Conservation (phyloP, 2,797 vertebrate species). For the Cetoscarus ocellatus region DNA sequence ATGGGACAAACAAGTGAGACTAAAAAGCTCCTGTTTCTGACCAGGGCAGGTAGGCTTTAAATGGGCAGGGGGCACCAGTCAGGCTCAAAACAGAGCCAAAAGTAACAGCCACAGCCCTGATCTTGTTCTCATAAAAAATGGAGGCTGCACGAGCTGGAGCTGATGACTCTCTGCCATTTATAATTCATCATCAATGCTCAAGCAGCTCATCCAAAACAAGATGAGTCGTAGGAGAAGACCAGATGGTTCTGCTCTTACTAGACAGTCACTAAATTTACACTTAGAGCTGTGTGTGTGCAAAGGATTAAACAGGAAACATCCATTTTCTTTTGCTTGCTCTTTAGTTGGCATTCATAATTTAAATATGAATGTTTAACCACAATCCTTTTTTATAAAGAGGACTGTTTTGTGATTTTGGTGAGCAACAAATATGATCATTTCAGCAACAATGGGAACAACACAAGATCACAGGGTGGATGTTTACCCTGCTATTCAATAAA, state of each 20-base stretch:
- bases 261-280: constrained; percentile 4
- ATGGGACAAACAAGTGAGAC: constrained; percentile 4
- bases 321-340: neutral
- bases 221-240: constrained; percentile 6
- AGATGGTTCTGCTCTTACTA: constrained; percentile 38
- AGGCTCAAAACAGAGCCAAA: constrained; percentile 44
- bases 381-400: no score
- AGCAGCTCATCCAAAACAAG: constrained; percentile 45
- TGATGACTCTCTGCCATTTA: constrained; percentile 57
- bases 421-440: neutral
- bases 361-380: no score
- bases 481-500: no score
- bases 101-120: constrained; percentile 26
- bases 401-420: neutral
- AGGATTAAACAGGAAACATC: neutral
- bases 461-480: no score
- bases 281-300: neutral
- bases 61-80: neutral
- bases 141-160: constrained; percentile 30
- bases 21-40: constrained; percentile 8
- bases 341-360: no score
- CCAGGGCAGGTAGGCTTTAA: constrained; percentile 36
- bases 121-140: constrained; percentile 71
- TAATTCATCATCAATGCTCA: constrained; percentile 54
- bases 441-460: no score